Evolutionary conservation across 2,797 vertebrate species (phyloP).

Genomic region (Molossus molossus): DNA sequence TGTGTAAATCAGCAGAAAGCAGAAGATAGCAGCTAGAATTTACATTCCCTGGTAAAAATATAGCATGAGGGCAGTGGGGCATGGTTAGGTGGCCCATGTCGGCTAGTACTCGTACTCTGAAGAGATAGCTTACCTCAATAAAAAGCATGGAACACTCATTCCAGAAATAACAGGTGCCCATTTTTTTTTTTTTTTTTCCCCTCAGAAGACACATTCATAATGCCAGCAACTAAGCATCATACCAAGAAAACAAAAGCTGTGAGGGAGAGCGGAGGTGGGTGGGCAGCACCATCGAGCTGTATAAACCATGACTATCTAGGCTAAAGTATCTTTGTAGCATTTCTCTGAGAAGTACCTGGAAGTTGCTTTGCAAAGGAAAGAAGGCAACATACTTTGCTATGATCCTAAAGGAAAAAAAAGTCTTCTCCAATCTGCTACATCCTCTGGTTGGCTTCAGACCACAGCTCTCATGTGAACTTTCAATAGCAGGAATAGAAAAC

Average conservation of each 20-base stretch:
- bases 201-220: constrained; percentile 69
- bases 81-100: neutral
- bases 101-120: constrained; percentile 52
- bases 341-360: constrained; percentile 7
- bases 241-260: constrained; percentile 82
- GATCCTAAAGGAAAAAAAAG: neutral
- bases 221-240: constrained; percentile 83
- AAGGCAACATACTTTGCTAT: neutral
- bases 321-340: neutral
- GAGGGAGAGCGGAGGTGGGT: constrained; percentile 65
- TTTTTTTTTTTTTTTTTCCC: neutral
- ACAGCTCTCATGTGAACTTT: constrained; percentile 71
- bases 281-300: constrained; percentile 70
- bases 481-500: constrained; percentile 53
- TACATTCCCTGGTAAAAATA: constrained; percentile 13
- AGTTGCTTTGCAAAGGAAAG: constrained; percentile 48
- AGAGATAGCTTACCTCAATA: neutral
- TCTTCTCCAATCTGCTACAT: neutral
- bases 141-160: neutral
- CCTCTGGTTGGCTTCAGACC: constrained; percentile 59
- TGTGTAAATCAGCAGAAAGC: constrained; percentile 30
- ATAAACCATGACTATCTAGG: constrained; percentile 73
- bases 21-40: neutral
- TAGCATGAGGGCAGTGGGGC: neutral
- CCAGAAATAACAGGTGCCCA: constrained; percentile 75